Conservation (phyloP, 2,113 vertebrate species). For the Cinclus mexicanus region DNA sequence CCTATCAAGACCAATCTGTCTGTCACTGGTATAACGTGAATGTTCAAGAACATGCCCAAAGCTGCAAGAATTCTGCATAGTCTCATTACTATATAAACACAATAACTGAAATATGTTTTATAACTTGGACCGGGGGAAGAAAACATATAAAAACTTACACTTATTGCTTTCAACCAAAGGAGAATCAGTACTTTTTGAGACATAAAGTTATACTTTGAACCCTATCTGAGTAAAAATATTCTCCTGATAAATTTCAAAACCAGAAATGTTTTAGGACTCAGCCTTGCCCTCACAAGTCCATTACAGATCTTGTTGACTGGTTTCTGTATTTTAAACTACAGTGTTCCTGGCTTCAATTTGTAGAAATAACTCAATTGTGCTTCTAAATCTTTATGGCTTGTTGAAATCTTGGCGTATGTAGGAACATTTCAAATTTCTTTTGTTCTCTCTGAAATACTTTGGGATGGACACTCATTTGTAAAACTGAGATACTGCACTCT, state of each 20-base stretch:
- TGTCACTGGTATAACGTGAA: not conserved
- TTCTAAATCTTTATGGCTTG: not conserved
- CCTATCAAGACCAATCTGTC: not conserved
- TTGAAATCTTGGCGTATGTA: not conserved
- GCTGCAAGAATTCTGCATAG: not conserved
- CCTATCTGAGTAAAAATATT: not conserved
- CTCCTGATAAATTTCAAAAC: not conserved
- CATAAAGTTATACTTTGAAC: not conserved
- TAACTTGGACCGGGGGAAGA: not conserved
- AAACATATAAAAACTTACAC: not conserved
- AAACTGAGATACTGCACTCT: not conserved
- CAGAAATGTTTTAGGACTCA: not conserved
- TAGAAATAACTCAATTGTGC: not conserved
- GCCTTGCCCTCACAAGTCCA: rapidly evolving
- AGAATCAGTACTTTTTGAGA: not conserved
- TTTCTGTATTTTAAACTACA: not conserved
- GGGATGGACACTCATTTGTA: not conserved
- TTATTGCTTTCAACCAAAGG: not conserved
- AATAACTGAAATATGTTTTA: not conserved
- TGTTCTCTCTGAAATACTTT: not conserved
- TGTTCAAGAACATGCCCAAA: not conserved
- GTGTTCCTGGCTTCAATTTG: not conserved
- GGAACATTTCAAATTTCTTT: not conserved
- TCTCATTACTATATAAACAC: not conserved
- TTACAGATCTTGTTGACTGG: not conserved